phyloP scores from a whole-genome alignment of 2,888 invertebrate species.

The Phania funesta region DNA sequence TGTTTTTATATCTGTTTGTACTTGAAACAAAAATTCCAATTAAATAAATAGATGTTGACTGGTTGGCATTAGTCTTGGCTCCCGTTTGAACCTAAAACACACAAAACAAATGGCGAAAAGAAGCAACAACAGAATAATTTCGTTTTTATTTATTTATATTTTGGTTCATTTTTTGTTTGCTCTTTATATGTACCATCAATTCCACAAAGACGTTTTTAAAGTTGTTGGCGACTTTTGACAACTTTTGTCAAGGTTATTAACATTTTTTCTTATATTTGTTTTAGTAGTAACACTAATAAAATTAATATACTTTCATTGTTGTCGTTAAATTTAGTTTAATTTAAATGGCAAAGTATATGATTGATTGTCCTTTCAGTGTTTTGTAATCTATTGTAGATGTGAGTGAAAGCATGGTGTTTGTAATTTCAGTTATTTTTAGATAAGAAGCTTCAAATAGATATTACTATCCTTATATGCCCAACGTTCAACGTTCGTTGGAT shows the following conservation, averaged over 20 bases:
- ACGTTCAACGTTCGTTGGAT: no score
- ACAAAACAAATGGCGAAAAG: background rate
- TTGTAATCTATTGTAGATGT: no score
- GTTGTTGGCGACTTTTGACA: conserved; percentile 41
- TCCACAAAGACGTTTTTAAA: background rate
- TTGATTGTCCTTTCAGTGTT: no score
- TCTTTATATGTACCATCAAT: background rate
- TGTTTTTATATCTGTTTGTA: background rate
- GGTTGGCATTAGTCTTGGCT: conserved; percentile 28
- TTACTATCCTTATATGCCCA: no score
- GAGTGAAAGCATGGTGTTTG: no score
- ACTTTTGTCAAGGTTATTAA: conserved; percentile 52
- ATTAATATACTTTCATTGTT: background rate
- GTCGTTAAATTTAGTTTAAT: background rate
- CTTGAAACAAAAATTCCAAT: background rate
- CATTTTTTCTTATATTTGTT: background rate
- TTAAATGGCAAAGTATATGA: no score
- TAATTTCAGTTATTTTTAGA: no score
- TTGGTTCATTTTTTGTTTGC: background rate
- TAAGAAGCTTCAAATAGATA: no score
- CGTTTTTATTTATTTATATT: background rate
- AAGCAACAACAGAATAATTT: background rate
- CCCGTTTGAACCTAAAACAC: background rate
- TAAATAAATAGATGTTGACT: conserved; percentile 18
- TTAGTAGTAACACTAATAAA: no score